Evolutionary conservation across 2,113 vertebrate genomes (phyloP).

Genomic region (Oenanthe oenanthe): DNA sequence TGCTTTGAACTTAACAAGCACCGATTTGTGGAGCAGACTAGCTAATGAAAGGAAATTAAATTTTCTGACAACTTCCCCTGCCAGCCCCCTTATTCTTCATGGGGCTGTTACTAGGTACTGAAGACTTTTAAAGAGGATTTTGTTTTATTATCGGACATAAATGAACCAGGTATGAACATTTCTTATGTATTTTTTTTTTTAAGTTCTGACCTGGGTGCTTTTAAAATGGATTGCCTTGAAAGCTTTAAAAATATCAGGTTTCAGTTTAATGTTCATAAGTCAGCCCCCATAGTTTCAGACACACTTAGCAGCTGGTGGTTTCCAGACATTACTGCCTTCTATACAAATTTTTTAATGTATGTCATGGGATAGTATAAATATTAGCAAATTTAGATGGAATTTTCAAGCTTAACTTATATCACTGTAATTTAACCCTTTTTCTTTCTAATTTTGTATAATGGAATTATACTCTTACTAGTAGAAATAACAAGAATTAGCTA

Average conservation of each 20-base stretch:
- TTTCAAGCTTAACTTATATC: background rate
- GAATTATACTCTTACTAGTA: background rate
- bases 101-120: constrained; percentile 78
- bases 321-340: constrained; percentile 64
- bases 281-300: constrained; percentile 61
- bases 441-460: background rate
- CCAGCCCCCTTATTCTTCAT: constrained; percentile 79
- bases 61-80: constrained; percentile 86
- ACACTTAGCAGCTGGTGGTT: constrained; percentile 62
- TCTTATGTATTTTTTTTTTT: constrained; percentile 8
- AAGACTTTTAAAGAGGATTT: constrained; percentile 81
- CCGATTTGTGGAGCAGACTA: constrained; percentile 86
- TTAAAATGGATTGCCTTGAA: constrained; percentile 67
- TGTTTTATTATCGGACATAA: constrained; percentile 75
- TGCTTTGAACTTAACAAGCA: constrained; percentile 85
- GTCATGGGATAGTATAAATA: constrained; percentile 46
- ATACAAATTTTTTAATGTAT: constrained; percentile 45
- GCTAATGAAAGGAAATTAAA: constrained; percentile 90
- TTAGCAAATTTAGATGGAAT: constrained; percentile 44
- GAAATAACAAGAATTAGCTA: background rate
- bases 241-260: constrained; percentile 71
- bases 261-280: constrained; percentile 74
- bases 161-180: constrained; percentile 75
- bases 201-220: constrained; percentile 67
- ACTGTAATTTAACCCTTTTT: constrained; percentile 16